These are phyloP conservation scores for Amitus sp. DNA, from an alignment of 2,888 invertebrate species.

Conservation along the genomic window DNA sequence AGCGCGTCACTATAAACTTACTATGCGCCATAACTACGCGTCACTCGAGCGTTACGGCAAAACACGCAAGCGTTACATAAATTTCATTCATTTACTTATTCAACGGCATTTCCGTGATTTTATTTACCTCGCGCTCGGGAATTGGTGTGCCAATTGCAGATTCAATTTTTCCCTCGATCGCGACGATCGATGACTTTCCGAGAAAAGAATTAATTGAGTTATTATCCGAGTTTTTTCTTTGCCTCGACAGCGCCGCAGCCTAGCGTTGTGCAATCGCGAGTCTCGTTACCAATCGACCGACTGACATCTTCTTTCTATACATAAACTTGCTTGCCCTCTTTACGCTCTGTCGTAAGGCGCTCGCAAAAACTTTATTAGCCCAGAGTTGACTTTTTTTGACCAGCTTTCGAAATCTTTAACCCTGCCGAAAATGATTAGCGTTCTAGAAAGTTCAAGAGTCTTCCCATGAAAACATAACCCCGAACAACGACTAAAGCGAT, in stretches of 20 bases:
- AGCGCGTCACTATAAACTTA: slow-evolving; percentile 3
- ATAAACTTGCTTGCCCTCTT: slow-evolving; percentile 30
- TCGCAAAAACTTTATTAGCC: slow-evolving; percentile 14
- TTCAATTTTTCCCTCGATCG: too few species aligned
- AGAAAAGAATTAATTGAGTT: too few species aligned
- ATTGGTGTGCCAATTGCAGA: too few species aligned
- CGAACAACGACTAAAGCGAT: too few species aligned
- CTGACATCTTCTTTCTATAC: slow-evolving; percentile 37
- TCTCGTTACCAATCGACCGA: slow-evolving; percentile 30
- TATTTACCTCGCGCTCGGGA: too few species aligned
- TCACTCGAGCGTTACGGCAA: too few species aligned
- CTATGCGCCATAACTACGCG: slow-evolving; percentile 9
- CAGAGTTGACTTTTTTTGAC: not conserved
- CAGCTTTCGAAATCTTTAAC: not conserved
- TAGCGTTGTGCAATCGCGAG: slow-evolving; percentile 32
- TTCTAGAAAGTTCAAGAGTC: too few species aligned
- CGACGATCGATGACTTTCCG: too few species aligned
- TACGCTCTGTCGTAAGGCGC: slow-evolving; percentile 10
- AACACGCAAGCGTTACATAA: slow-evolving; percentile 2
- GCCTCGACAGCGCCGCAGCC: too few species aligned
- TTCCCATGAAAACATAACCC: too few species aligned
- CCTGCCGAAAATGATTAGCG: too few species aligned
- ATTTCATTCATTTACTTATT: slow-evolving; percentile 9
- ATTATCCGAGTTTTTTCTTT: too few species aligned
- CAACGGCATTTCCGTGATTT: slow-evolving; percentile 6